Base-by-base conservation (phyloP, 2,113 vertebrate species). In the Hypocryptadius cinnamomeus region DNA sequence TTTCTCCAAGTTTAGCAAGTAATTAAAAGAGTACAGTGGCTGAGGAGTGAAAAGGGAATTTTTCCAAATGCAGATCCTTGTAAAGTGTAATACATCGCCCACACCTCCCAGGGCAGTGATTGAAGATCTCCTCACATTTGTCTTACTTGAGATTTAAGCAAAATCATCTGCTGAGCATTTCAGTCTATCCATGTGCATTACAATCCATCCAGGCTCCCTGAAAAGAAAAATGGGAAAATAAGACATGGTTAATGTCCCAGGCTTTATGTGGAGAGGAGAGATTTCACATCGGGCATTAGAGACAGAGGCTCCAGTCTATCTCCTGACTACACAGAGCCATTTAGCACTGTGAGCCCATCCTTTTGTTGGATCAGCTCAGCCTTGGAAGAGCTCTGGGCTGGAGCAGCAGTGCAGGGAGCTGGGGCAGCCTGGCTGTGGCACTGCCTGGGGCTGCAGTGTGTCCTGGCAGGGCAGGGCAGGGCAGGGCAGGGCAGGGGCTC, bases 71-170 rank as follows among this genome's bases (percentile, higher is more conserved):
- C 93, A 27, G 17, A 47, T 72, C 44, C 94, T 65, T 91, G 95
- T 97, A 45, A 94, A 93, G 85, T 91, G 90, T 56, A 79, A 69
- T 89, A 17, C 31, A 51, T 93, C 28, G 18, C 94, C 92, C 83
- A 72, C 92, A 47, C 53, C 22, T 94, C 95, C 94, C 64, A 94
- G 91, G 93, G 93, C 89, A 92, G 79, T 47, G 82, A 86, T 68
- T 89, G 92, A 74, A 91, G 81, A 90, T 61, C 91, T 79, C 20
- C 1, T 85, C 68, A 95, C 79, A 95, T 97, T 96, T 96, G 93
- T 97, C 95, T 96, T 86, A 94, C 94, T 97, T 96, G 91, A 96
- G 65, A 95, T 85, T 96, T 96, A 92, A 97, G 93, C 60, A 28
- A 95, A 96, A 95, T 97, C 90, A 96, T 95, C 87, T 96, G 96